Base-by-base conservation (phyloP, 2,797 vertebrate species). In the Lepus townsendii region DNA sequence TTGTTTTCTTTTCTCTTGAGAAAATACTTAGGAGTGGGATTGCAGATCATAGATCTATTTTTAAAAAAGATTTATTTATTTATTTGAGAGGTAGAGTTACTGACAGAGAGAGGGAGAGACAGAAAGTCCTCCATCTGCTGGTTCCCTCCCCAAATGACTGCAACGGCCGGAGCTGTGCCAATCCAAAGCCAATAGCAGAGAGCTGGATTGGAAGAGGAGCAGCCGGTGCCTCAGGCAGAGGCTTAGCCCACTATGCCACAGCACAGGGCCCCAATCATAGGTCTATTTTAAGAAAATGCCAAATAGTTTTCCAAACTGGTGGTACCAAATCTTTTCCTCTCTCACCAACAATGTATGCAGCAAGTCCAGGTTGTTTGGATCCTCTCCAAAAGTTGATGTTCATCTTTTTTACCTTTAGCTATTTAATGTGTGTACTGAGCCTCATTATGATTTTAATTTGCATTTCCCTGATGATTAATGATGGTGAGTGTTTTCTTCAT, bases 361-460 rank as follows among this genome's bases (percentile, higher is more conserved):
- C 72, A 32, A 38, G 5, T 38, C 78, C 85, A 38, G 19, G 24
- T 62, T 26, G 30, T 60, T 68, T 19, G 12, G 7, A 22, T 83
- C 22, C 32, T 83, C 17, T 50, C 26, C 50, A 30, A 42, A 86
- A 66, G 35, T 72, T 54, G 16, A 19, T 90, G n/a, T 92, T 75
- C 32, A 54, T 68, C n/a, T 47, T 38, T 76, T 79, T 77, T 72
- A 71, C 42, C 52, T 71, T 82, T 27, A 47, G 30, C 83, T 16
- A n/a, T 78, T 63, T 38, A 32, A 54, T 62, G 22, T 78, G 22
- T 83, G 27, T 79, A 42, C 35, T 75, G 12, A 16, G 71, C 69
- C 54, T 93, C 60, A 65, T 38, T 35, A n/a, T 65, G 17, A 86
- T n/a, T 79, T 88, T 75, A 75, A 62, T 93, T 73, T 83, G 17